Conservation (phyloP, 2,113 vertebrate species). For the Eurypyga helias region DNA sequence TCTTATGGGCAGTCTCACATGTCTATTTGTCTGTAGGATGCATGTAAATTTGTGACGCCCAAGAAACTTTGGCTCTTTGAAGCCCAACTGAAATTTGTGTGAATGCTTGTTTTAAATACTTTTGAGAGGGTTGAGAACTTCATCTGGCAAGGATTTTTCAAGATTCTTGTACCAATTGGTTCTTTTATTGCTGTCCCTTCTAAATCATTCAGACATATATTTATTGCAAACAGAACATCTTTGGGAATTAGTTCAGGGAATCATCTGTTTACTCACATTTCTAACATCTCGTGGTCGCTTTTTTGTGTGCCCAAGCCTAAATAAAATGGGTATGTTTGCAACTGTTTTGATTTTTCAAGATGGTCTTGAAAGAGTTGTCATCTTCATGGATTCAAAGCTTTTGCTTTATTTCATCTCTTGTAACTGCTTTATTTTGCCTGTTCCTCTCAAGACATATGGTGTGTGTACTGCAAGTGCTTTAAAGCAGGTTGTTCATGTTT, state of each 20-base stretch:
- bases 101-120: neutral
- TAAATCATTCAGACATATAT: neutral
- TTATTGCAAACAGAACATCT: neutral
- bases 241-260: neutral
- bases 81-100: neutral
- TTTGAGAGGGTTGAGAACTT: neutral
- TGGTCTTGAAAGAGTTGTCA: neutral
- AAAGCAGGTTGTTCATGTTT: conserved; percentile 23
- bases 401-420: neutral
- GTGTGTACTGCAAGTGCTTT: neutral
- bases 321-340: neutral
- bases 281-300: neutral
- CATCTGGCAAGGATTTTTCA: neutral
- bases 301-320: neutral
- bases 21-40: neutral
- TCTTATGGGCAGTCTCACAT: accelerated
- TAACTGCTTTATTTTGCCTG: neutral
- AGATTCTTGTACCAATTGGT: neutral
- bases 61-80: neutral
- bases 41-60: neutral
- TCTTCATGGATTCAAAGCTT: neutral
- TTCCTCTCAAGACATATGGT: neutral
- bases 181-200: neutral
- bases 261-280: neutral
- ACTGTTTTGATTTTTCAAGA: neutral